Evolutionary conservation across 2,797 vertebrate species (phyloP).

Genomic region (Halcyon smyrnensis): DNA sequence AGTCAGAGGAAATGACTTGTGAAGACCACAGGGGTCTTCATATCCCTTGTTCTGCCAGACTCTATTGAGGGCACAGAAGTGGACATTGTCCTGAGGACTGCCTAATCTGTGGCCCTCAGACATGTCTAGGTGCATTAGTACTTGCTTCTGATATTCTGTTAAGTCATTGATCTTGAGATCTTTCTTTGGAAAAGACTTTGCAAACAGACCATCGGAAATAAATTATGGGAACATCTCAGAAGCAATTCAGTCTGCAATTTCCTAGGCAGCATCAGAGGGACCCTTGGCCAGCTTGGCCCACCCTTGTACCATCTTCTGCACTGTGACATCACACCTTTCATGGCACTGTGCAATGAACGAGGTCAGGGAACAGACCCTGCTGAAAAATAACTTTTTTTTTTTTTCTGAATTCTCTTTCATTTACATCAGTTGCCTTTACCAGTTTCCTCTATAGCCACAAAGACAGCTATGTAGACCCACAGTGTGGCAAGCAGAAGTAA

Average conservation of each 20-base stretch:
- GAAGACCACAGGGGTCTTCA: not conserved
- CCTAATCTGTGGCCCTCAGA: not conserved
- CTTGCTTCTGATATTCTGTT: not conserved
- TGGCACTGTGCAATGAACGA: not conserved
- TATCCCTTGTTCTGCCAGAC: not conserved
- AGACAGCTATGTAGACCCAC: fast-evolving
- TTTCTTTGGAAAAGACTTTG: not conserved
- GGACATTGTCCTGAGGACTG: not conserved
- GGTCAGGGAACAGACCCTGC: not conserved
- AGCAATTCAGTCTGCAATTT: not conserved
- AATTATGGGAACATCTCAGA: not conserved
- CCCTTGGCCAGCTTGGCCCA: not conserved
- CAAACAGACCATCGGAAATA: not conserved
- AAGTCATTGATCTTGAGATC: not conserved
- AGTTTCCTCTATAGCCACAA: not conserved
- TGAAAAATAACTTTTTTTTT: not conserved
- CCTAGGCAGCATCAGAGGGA: not conserved
- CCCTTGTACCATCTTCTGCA: not conserved
- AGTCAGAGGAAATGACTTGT: not conserved
- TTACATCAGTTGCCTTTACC: slow-evolving; percentile 18
- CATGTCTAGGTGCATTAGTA: not conserved
- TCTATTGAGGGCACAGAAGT: not conserved
- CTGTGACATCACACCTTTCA: not conserved
- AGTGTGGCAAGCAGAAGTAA: not conserved
- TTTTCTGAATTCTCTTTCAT: slow-evolving; percentile 30